Conservation (phyloP, 2,888 invertebrate genomes). For the Gymnoscelis rufifasciata region DNA sequence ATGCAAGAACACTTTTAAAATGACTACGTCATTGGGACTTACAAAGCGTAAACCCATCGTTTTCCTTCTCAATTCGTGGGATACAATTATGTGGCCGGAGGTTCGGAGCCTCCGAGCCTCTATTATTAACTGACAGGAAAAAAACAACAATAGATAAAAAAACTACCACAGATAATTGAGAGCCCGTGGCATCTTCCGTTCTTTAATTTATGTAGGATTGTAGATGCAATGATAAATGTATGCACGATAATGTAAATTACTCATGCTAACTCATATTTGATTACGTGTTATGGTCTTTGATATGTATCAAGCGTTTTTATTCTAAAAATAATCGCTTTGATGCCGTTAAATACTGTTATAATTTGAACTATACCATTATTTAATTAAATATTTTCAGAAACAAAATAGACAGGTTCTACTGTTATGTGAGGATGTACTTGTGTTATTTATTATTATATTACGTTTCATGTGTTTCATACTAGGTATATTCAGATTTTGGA, state of each 20-base stretch:
- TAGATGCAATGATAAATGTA: slow-evolving; percentile 4
- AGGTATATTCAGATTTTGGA: too few species aligned
- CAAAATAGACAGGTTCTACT: too few species aligned
- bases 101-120: slow-evolving; percentile 25
- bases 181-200: slow-evolving; percentile 27
- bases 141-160: slow-evolving; percentile 44
- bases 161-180: slow-evolving; percentile 44
- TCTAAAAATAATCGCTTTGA: background rate
- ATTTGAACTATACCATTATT: too few species aligned
- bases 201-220: slow-evolving; percentile 1
- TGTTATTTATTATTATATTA: too few species aligned
- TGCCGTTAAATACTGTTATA: too few species aligned
- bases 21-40: slow-evolving; percentile 59
- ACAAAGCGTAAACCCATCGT: slow-evolving; percentile 61
- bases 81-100: slow-evolving; percentile 60
- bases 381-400: too few species aligned
- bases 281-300: slow-evolving; percentile 1
- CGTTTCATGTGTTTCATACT: too few species aligned
- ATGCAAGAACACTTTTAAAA: slow-evolving; percentile 39
- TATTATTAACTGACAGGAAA: slow-evolving; percentile 50
- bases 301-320: background rate
- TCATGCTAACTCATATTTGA: slow-evolving; percentile 2
- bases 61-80: slow-evolving; percentile 66
- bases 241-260: slow-evolving; percentile 9
- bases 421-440: too few species aligned